Conservation (phyloP, 2,888 invertebrate genomes). For the Molanna angustata region DNA sequence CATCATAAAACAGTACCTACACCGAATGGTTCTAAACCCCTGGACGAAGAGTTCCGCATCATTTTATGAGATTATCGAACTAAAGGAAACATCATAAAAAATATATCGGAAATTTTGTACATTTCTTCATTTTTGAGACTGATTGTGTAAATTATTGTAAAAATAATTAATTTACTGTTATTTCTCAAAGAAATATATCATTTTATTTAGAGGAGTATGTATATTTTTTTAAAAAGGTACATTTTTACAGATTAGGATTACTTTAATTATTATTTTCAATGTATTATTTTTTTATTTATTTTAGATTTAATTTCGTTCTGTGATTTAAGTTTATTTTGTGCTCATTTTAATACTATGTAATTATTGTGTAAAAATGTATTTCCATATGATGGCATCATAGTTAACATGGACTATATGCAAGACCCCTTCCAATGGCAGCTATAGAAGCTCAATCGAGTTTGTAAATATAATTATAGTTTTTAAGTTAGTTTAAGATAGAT, state of each 20-base stretch:
- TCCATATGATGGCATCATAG: conserved; percentile 20
- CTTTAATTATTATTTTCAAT: not conserved
- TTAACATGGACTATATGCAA: conserved; percentile 23
- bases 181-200: conserved; percentile 1
- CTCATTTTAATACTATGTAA: too few species aligned
- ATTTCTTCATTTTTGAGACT: conserved; percentile 34
- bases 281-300: not conserved
- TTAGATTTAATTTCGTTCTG: not conserved
- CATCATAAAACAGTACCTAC: not conserved
- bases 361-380: conserved; percentile 2
- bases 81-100: conserved; percentile 14
- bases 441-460: conserved; percentile 28
- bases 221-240: conserved; percentile 2
- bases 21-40: not conserved
- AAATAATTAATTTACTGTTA: conserved; percentile 19
- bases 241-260: not conserved
- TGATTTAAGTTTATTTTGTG: too few species aligned
- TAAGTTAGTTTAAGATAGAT: conserved; percentile 11
- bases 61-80: not conserved
- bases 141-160: conserved; percentile 34
- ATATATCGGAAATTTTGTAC: conserved; percentile 31
- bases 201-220: not conserved
- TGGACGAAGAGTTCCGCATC: conserved; percentile 4
- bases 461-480: too few species aligned
- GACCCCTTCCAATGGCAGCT: conserved; percentile 33